Percentiles rank a stretch among this genome's conserved stretches.
Evolutionary conservation across 1,140 invertebrate genomes (phyloP).

Genomic region (Acyrthosiphon pisum): DNA sequence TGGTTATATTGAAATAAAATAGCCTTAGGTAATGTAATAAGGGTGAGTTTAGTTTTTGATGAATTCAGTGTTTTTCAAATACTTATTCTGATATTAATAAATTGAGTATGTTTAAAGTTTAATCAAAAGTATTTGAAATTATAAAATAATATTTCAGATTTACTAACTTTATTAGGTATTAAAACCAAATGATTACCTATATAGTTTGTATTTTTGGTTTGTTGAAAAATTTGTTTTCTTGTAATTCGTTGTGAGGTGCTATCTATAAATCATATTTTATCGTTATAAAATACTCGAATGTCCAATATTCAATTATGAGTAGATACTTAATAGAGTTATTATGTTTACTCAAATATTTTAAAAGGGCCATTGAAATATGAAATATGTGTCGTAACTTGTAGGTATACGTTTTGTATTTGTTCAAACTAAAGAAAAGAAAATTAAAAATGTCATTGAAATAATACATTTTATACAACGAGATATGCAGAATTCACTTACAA

Average conservation of each 20-base stretch:
- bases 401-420: not conserved
- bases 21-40: not conserved
- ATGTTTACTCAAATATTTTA: not conserved
- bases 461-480: not conserved
- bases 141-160: not conserved
- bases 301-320: not conserved
- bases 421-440: not conserved
- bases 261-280: no score
- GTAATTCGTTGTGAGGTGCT: no score
- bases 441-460: not conserved
- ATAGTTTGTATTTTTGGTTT: no score
- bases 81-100: not conserved
- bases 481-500: not conserved
- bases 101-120: not conserved
- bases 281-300: no score
- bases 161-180: not conserved
- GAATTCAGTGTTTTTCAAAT: not conserved
- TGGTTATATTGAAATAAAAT: conserved; percentile 16
- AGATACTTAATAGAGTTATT: not conserved
- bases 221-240: no score
- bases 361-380: not conserved
- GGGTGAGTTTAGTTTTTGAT: not conserved
- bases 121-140: not conserved
- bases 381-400: no score
- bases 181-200: no score